Base-by-base conservation (phyloP, 2,113 vertebrate genomes). In the Phalacrocorax aristotelis region DNA sequence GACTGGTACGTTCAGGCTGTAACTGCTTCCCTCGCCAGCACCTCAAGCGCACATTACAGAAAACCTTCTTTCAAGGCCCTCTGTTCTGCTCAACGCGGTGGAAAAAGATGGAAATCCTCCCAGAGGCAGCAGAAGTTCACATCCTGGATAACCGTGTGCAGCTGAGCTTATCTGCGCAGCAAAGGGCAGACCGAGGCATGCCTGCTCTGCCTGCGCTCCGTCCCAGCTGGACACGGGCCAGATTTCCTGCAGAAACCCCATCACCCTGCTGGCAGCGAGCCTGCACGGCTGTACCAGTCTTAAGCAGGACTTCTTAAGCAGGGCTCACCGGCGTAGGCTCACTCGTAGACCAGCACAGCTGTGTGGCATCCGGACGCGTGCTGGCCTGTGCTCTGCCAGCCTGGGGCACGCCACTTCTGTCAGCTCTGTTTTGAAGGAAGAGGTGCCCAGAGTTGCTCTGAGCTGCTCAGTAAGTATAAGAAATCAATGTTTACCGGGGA, bases 341-440 rank as follows among this genome's bases (percentile, higher is more conserved):
- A 2, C 38, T 30, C 30, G 10, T 25, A 23, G 7, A 70, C 42
- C 46, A 46, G 25, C 2, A 7, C 21, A 16, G 60, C 72, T 27
- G 29, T 7, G 1, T 3, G 25, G 38, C 5, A 1, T 9, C 51
- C 1, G 2, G 49, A 64, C 1, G 0, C 1, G 0, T 2, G 4
- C 18, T 54, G 55, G 44, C 46, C 9, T 6, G 7, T 0, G 0
- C 22, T 29, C 17, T 0, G 0, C 38, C 44, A 60, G 72, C 38
- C 69, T 10, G 20, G 15, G 29, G 17, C 40, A 61, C 0, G 0
- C 12, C 44, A 6, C 44, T 55, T 55, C 60, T 42, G 20, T 5
- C 75, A 61, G 48, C 57, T 74, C 58, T 46, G 25, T 20, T 86
- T 12, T 22, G 30, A 74, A 26, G 4, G 8, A 83, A 58, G 12